These are phyloP conservation scores for Eurystomus glaucurus DNA, from an alignment of 2,797 vertebrate genomes.

Conservation along the genomic window DNA sequence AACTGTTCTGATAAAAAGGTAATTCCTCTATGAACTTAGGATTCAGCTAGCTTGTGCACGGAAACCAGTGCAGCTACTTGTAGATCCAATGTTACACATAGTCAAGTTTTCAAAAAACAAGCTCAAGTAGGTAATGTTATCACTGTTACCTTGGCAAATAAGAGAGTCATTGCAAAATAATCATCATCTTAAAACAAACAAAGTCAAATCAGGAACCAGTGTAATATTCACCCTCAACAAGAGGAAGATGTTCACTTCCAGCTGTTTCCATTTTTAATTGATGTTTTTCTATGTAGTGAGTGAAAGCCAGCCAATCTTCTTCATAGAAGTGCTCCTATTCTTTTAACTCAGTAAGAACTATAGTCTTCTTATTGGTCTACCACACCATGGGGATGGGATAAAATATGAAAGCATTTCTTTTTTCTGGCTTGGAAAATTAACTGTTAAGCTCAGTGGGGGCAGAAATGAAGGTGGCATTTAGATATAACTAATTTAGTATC, in stretches of 20 bases:
- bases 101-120: background rate
- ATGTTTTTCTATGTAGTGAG: conserved; percentile 30
- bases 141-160: background rate
- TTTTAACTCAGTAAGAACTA: conserved; percentile 43
- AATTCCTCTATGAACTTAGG: background rate
- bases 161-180: background rate
- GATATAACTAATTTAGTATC: conserved; percentile 66
- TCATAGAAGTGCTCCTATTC: conserved; percentile 48
- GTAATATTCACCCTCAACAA: conserved; percentile 51
- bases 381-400: conserved; percentile 51
- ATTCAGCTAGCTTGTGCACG: background rate
- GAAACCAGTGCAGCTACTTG: background rate
- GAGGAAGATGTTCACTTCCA: conserved; percentile 46
- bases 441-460: conserved; percentile 61
- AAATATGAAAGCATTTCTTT: conserved; percentile 66
- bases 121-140: background rate
- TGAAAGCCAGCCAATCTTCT: conserved; percentile 64
- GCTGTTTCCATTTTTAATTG: conserved; percentile 69
- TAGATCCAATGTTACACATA: background rate
- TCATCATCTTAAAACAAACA: conserved; percentile 12
- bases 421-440: conserved; percentile 59
- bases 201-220: conserved; percentile 13
- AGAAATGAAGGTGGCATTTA: conserved; percentile 51
- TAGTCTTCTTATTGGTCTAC: conserved; percentile 40
- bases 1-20: background rate